These are phyloP conservation scores for Teleogryllus oceanicus DNA, from an alignment of 2,888 invertebrate genomes.

Conservation along the genomic window DNA sequence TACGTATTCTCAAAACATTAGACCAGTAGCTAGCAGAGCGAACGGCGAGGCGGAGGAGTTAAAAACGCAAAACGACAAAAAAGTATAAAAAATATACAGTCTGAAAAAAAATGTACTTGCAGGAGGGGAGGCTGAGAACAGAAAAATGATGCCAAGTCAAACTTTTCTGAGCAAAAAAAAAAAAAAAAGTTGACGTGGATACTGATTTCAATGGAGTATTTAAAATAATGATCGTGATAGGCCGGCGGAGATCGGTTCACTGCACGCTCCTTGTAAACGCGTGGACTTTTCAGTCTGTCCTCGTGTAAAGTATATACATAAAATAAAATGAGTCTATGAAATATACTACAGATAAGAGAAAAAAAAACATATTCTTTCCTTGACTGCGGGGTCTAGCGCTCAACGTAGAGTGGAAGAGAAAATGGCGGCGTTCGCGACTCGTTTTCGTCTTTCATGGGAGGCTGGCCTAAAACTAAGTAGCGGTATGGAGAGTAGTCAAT, in stretches of 20 bases:
- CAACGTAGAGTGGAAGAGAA: not conserved
- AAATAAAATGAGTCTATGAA: constrained; percentile 19
- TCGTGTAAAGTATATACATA: not conserved
- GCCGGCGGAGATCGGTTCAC: too few species aligned
- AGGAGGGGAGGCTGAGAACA: not conserved
- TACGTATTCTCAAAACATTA: not conserved
- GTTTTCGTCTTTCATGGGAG: not conserved
- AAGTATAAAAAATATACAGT: not conserved
- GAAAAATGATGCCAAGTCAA: not conserved
- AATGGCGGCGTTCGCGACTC: not conserved
- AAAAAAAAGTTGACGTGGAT: not conserved
- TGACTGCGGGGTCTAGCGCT: constrained; percentile 1
- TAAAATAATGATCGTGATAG: too few species aligned
- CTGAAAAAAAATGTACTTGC: not conserved
- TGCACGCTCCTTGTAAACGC: not conserved
- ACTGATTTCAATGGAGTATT: too few species aligned
- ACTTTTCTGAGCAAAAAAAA: not conserved
- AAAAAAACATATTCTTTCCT: not conserved
- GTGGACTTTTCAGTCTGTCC: not conserved
- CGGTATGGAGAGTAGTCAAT: not conserved
- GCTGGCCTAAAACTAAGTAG: not conserved
- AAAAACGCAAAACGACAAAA: not conserved
- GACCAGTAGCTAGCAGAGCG: not conserved
- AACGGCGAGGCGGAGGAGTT: not conserved
- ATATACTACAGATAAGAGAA: not conserved